A percentile compares a stretch with the other conserved stretches of the same genome.
Evolutionary conservation across 2,888 invertebrate species (phyloP).

Genomic region (Drosophila longiperda): DNA sequence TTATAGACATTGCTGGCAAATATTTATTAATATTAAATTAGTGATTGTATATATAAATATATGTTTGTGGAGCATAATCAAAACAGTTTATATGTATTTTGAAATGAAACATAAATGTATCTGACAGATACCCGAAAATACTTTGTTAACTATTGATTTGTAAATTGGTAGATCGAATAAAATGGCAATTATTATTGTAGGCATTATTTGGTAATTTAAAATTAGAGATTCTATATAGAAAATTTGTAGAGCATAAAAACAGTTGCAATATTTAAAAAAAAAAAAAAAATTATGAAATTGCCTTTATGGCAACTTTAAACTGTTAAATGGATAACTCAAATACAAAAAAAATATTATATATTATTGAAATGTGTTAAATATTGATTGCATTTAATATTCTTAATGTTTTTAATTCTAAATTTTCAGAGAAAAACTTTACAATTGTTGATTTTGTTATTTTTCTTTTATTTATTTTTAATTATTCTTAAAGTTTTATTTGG

Average conservation of each 20-base stretch:
- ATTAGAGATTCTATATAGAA: rapidly evolving
- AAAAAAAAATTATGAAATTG: not conserved
- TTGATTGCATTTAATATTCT: not conserved
- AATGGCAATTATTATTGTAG: not conserved
- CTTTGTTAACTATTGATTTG: not conserved
- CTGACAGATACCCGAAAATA: not conserved
- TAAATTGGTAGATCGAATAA: not conserved
- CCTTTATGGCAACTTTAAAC: not conserved
- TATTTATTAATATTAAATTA: not conserved
- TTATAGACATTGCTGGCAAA: not conserved
- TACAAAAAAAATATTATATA: too few species aligned
- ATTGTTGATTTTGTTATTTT: not conserved
- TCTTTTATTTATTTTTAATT: not conserved
- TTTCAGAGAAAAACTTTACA: not conserved
- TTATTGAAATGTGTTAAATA: not conserved
- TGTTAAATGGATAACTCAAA: not conserved
- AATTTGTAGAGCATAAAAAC: not conserved
- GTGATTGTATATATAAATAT: not conserved
- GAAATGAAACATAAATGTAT: not conserved
- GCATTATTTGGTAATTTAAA: not conserved
- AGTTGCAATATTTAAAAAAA: not conserved
- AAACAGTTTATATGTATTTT: not conserved
- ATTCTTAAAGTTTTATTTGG: not conserved
- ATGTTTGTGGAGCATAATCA: not conserved
- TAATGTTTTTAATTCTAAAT: not conserved